Percentiles rank a stretch among this genome's conserved stretches.
phyloP scores from a whole-genome alignment of 1,140 invertebrate genomes.

The Zaprionus ornatus region DNA sequence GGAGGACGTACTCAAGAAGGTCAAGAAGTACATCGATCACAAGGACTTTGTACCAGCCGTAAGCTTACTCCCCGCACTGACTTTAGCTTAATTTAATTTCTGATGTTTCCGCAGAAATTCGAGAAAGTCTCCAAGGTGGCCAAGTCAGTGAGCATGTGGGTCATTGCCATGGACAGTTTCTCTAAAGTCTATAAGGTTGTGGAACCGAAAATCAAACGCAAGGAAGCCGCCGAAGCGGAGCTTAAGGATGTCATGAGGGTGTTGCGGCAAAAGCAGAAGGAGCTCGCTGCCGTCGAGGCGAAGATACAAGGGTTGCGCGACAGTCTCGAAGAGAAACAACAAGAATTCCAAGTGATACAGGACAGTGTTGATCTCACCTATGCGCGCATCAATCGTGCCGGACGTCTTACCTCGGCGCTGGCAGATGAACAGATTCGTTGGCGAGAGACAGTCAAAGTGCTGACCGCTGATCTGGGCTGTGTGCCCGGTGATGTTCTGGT shows the following conservation, averaged over 20 bases:
- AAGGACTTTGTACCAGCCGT: conserved; percentile 88
- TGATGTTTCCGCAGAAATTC: conserved; percentile 85
- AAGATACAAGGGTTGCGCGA: conserved; percentile 82
- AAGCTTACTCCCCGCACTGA: conserved; percentile 12
- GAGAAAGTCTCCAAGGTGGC: conserved; percentile 92
- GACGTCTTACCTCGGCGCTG: conserved; percentile 92
- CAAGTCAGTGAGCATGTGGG: conserved; percentile 95
- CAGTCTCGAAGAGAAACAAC: conserved; percentile 86
- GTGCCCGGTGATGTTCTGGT: conserved; percentile 91
- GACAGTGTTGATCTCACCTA: conserved; percentile 91
- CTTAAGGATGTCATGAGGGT: conserved; percentile 90
- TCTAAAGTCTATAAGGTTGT: conserved; percentile 92
- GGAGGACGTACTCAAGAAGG: conserved; percentile 90
- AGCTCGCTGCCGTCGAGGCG: conserved; percentile 89
- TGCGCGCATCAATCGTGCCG: conserved; percentile 90
- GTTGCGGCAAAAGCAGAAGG: conserved; percentile 91
- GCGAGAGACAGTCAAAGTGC: conserved; percentile 88
- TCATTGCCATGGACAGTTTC: conserved; percentile 94
- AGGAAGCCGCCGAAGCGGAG: conserved; percentile 89
- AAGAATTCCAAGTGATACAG: conserved; percentile 88
- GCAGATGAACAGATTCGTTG: conserved; percentile 93
- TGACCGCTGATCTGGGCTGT: conserved; percentile 62
- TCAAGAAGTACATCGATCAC: conserved; percentile 93
- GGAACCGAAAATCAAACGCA: conserved; percentile 92
- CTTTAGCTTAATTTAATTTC: not conserved